phyloP scores from a whole-genome alignment of 2,888 invertebrate genomes.

The Scrobipalpa costella region DNA sequence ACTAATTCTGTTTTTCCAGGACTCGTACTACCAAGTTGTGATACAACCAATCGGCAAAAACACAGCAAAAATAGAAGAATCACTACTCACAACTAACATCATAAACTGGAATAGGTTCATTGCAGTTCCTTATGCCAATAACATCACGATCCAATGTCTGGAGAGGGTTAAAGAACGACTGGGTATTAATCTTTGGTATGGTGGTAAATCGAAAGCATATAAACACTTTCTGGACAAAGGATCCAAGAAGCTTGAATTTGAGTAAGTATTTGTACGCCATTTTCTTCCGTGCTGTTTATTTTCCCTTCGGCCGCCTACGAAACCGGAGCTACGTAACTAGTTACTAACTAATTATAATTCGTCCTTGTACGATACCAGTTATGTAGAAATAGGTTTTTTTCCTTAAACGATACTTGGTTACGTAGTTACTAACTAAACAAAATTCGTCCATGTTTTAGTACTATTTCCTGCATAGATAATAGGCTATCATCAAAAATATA shows the following conservation, averaged over 20 bases:
- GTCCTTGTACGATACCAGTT: no score
- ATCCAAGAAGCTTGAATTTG: not conserved
- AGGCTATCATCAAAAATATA: no score
- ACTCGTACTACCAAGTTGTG: conserved; percentile 29
- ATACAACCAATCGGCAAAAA: conserved; percentile 35
- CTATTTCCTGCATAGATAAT: no score
- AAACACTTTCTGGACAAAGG: not conserved
- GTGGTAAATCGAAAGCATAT: not conserved
- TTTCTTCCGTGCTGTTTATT: not conserved
- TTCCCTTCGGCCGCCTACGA: no score
- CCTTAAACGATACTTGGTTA: no score
- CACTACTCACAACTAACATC: conserved; percentile 36
- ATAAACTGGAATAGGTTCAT: conserved; percentile 38
- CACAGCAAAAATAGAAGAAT: conserved; percentile 35
- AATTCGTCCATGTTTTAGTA: no score
- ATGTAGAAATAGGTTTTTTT: no score
- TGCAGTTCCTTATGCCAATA: conserved; percentile 34
- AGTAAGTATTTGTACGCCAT: not conserved
- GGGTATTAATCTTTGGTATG: conserved; percentile 24
- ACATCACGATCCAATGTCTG: conserved; percentile 34
- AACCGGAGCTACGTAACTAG: no score
- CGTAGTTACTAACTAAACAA: no score
- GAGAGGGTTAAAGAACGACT: conserved; percentile 30
- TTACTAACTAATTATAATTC: no score
- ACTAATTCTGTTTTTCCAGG: conserved; percentile 25